phyloP scores from a whole-genome alignment of 2,888 invertebrate genomes.

The Morpho helenor region DNA sequence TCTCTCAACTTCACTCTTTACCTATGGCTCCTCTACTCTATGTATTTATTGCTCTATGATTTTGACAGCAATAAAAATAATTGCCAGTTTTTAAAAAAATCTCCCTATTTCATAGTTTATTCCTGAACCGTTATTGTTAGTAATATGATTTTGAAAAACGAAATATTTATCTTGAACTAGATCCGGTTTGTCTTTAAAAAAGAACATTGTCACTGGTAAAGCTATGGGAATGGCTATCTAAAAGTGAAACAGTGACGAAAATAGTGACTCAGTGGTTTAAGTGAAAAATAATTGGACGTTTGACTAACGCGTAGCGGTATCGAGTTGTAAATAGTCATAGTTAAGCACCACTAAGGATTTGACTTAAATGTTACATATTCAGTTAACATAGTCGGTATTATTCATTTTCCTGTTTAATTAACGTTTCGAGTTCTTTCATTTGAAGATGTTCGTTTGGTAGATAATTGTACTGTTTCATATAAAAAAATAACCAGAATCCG shows the following conservation, averaged over 20 bases:
- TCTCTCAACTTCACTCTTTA: too few species aligned
- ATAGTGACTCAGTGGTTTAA: conserved; percentile 50
- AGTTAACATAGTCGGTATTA: conserved; percentile 15
- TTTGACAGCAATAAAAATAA: too few species aligned
- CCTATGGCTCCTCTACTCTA: too few species aligned
- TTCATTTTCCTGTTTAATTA: neutral
- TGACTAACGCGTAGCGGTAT: conserved; percentile 35
- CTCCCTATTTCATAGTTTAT: too few species aligned
- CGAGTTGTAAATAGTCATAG: conserved; percentile 51
- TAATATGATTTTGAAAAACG: too few species aligned
- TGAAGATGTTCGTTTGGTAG: too few species aligned
- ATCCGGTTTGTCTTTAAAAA: conserved; percentile 41
- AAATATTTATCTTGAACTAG: conserved; percentile 5
- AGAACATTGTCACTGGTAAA: conserved; percentile 72
- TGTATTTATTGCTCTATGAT: too few species aligned
- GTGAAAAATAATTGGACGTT: conserved; percentile 29
- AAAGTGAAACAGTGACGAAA: conserved; percentile 24
- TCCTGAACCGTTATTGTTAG: too few species aligned
- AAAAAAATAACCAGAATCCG: too few species aligned
- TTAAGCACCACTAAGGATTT: conserved; percentile 70
- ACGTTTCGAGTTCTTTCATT: too few species aligned
- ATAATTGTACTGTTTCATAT: too few species aligned
- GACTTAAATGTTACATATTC: conserved; percentile 40
- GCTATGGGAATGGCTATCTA: conserved; percentile 49
- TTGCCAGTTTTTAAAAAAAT: too few species aligned